A percentile compares a stretch with the other conserved stretches of the same genome.
Conservation (phyloP, 2,888 invertebrate genomes). For the Adelphocoris suturalis region DNA sequence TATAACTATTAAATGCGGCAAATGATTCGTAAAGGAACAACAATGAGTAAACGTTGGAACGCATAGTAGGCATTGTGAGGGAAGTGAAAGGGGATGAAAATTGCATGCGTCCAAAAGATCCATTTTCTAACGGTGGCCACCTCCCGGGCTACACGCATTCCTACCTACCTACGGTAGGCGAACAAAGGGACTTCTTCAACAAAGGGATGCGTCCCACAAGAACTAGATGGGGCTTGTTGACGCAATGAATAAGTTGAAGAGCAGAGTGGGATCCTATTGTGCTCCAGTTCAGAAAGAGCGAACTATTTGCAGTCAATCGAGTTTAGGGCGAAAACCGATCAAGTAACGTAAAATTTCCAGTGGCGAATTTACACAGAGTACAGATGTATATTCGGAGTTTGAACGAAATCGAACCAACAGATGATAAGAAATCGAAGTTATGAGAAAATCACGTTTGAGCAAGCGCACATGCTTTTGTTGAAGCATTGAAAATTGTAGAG, state of each 20-base stretch:
- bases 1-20: neutral
- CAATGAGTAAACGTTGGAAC: neutral
- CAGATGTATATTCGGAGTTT: too few species aligned
- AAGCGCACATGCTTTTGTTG: too few species aligned
- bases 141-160: neutral
- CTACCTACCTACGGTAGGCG: neutral
- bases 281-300: neutral
- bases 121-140: neutral
- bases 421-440: too few species aligned
- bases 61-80: neutral
- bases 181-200: conserved; percentile 28
- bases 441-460: too few species aligned
- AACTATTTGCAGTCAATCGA: neutral
- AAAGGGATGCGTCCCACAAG: neutral
- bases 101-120: neutral
- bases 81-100: neutral
- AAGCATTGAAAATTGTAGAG: too few species aligned
- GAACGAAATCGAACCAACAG: too few species aligned
- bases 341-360: neutral
- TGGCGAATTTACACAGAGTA: too few species aligned
- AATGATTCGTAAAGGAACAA: neutral
- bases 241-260: neutral
- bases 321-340: neutral
- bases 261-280: conserved; percentile 1
- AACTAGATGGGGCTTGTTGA: neutral